Percentiles rank a stretch among this genome's conserved stretches.
Conservation (phyloP, 2,888 invertebrate genomes). For the Drosophila subsilvestris region DNA sequence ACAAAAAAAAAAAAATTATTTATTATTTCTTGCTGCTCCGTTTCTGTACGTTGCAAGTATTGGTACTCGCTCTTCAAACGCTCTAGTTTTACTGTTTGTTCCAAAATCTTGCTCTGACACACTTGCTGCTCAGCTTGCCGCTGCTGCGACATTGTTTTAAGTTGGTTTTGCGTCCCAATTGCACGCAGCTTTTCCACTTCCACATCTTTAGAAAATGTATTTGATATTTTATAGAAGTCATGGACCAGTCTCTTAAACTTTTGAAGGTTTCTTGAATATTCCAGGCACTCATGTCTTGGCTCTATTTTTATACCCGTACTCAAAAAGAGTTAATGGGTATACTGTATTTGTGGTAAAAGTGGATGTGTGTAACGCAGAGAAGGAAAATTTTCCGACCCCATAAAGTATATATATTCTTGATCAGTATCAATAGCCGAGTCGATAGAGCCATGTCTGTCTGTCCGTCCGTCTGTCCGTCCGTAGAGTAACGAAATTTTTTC, state of each 20-base stretch:
- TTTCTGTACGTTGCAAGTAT: conserved; percentile 91
- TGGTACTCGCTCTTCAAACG: conserved; percentile 92
- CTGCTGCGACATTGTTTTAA: conserved; percentile 94
- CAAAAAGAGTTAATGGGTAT: no score
- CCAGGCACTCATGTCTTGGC: conserved; percentile 93
- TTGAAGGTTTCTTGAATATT: conserved; percentile 92
- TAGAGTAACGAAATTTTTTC: no score
- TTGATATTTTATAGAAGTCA: conserved; percentile 90
- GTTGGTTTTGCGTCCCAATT: conserved; percentile 94
- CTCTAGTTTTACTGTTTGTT: conserved; percentile 94
- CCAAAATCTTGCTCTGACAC: conserved; percentile 93
- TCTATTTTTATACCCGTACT: no score
- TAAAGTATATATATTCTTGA: no score
- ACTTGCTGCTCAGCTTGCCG: conserved; percentile 94
- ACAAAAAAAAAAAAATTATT: no score
- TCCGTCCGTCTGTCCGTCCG: no score
- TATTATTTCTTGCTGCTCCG: conserved; percentile 92
- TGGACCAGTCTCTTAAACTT: conserved; percentile 93
- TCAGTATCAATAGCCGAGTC: no score
- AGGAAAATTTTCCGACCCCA: no score
- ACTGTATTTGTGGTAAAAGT: no score
- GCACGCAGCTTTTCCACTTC: conserved; percentile 96
- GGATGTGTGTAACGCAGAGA: no score
- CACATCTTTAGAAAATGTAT: conserved; percentile 91
- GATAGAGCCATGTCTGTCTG: no score